A percentile compares a stretch with the other conserved stretches of the same genome.
Conservation (phyloP, 1,140 invertebrate species). For the Stegodyphus mimosarum region DNA sequence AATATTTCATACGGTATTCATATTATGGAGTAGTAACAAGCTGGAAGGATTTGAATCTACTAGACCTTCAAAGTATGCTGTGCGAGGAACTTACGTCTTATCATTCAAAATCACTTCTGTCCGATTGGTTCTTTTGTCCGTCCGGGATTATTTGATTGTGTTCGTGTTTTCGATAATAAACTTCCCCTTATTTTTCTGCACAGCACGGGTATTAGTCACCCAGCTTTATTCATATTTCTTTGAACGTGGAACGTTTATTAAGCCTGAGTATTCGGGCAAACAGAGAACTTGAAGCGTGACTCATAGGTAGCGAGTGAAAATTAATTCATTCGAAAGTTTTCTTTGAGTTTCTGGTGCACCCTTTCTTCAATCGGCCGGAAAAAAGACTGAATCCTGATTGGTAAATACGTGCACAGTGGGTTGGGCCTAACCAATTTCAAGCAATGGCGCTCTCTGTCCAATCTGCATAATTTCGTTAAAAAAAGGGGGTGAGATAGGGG, state of each 20-base stretch:
- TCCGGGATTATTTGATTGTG: no score
- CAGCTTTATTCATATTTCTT: not conserved
- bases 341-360: conserved; percentile 31
- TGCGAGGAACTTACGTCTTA: no score
- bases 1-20: no score
- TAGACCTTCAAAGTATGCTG: no score
- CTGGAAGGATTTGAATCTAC: no score
- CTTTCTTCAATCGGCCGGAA: not conserved
- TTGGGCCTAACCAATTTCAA: conserved; percentile 48
- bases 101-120: no score
- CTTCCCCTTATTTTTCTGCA: not conserved
- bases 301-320: conserved; percentile 45
- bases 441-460: conserved; percentile 47
- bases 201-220: not conserved
- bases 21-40: no score
- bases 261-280: not conserved
- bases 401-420: conserved; percentile 41
- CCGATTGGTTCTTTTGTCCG: no score
- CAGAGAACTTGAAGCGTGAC: conserved; percentile 11
- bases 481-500: conserved; percentile 2
- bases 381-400: conserved; percentile 37
- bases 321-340: conserved; percentile 57
- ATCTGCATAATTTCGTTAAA: conserved; percentile 60
- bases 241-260: not conserved
- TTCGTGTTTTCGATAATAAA: not conserved